Percentiles rank a stretch among this genome's conserved stretches.
phyloP scores from a whole-genome alignment of 2,888 invertebrate species.

The Cristatella mucedo region DNA sequence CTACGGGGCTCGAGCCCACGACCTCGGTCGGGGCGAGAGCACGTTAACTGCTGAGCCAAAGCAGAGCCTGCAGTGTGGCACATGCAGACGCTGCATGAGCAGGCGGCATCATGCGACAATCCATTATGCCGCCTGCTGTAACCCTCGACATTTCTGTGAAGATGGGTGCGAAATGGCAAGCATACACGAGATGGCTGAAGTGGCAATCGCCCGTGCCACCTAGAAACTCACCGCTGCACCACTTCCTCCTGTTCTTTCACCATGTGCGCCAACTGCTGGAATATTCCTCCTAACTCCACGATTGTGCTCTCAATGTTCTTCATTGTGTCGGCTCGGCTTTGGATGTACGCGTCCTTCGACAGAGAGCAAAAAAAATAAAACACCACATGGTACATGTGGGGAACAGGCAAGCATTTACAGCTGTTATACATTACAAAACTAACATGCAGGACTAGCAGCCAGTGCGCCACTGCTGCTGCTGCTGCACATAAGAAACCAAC shows the following conservation, averaged over 20 bases:
- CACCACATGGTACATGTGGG: neutral
- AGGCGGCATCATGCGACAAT: too few relatives aligned
- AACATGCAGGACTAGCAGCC: neutral
- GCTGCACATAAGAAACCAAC: too few relatives aligned
- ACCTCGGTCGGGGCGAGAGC: too few relatives aligned
- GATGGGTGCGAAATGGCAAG: too few relatives aligned
- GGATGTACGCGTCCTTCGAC: constrained; percentile 74
- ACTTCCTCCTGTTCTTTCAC: constrained; percentile 97
- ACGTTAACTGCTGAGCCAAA: too few relatives aligned
- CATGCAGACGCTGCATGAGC: too few relatives aligned
- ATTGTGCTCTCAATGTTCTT: constrained; percentile 97
- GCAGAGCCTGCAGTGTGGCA: too few relatives aligned
- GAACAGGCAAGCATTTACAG: neutral
- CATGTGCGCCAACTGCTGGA: constrained; percentile 67
- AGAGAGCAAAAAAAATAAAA: constrained; percentile 10
- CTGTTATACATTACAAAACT: neutral
- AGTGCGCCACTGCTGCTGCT: neutral
- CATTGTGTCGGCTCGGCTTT: constrained; percentile 89
- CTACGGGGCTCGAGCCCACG: too few relatives aligned
- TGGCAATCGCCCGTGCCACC: too few relatives aligned
- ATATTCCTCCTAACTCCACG: constrained; percentile 94
- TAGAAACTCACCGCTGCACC: constrained; percentile 55
- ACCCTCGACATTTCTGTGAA: too few relatives aligned
- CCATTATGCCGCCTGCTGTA: too few relatives aligned
- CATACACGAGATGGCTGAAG: too few relatives aligned